Evolutionary conservation across 2,888 invertebrate genomes (phyloP).

Genomic region (Auanema freiburgensis): DNA sequence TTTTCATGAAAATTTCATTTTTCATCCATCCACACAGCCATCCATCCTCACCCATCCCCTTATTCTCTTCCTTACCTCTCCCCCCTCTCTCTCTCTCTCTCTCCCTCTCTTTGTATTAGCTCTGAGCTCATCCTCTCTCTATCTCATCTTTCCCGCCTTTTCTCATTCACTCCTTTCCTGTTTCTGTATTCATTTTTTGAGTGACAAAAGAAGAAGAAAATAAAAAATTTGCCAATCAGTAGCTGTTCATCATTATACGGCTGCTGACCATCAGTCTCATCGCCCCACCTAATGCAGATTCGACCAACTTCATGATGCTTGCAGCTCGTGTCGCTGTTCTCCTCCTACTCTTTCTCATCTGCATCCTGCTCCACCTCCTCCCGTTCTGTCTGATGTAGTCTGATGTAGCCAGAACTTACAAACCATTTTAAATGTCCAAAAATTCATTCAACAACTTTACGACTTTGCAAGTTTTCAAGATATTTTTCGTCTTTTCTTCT

Average conservation of each 20-base stretch:
- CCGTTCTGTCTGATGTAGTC: conserved; percentile 14
- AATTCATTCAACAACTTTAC: too few species aligned
- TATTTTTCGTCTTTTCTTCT: too few species aligned
- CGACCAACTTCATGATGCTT: too few species aligned
- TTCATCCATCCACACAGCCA: conserved; percentile 4
- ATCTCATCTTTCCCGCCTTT: conserved; percentile 5
- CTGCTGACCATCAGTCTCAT: background rate
- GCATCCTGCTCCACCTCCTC: conserved; percentile 8
- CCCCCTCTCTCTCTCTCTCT: conserved; percentile 12
- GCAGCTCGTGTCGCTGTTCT: too few species aligned
- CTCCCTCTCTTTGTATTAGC: conserved; percentile 9
- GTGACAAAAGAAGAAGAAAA: background rate
- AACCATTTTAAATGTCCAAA: too few species aligned
- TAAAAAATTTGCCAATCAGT: background rate
- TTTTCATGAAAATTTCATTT: conserved; percentile 10
- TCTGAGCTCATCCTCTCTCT: conserved; percentile 17
- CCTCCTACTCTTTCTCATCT: conserved; percentile 10
- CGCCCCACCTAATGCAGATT: conserved; percentile 13
- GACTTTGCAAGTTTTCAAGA: too few species aligned
- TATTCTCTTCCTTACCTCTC: background rate
- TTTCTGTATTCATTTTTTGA: background rate
- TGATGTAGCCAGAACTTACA: too few species aligned
- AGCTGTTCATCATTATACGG: background rate
- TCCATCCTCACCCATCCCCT: background rate
- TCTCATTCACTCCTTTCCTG: conserved; percentile 4